phyloP scores from a whole-genome alignment of 2,888 invertebrate species.

The Sceliomorpha sp. region DNA sequence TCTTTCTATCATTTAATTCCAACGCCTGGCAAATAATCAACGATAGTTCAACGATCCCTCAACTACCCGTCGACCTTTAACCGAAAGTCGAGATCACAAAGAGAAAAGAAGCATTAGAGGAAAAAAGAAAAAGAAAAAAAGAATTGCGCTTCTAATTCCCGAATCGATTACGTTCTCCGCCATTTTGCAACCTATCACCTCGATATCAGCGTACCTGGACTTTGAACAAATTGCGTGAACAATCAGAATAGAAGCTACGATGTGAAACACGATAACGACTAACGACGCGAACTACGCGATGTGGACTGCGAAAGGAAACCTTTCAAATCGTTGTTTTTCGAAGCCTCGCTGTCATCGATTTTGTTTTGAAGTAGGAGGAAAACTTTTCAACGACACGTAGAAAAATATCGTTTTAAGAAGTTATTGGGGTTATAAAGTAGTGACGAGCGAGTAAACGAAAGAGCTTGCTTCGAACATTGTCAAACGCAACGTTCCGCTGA shows the following conservation, averaged over 20 bases:
- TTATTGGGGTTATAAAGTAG: not conserved
- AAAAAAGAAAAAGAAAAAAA: too few relatives aligned
- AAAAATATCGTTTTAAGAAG: not conserved
- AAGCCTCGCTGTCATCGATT: slow-evolving; percentile 20
- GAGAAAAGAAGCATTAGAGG: slow-evolving; percentile 22
- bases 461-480: too few relatives aligned
- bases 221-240: slow-evolving; percentile 67
- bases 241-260: slow-evolving; percentile 61
- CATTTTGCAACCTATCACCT: slow-evolving; percentile 47
- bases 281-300: slow-evolving; percentile 23
- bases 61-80: slow-evolving; percentile 23
- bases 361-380: not conserved
- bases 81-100: slow-evolving; percentile 21
- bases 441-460: too few relatives aligned
- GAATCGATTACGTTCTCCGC: slow-evolving; percentile 38
- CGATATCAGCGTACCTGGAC: slow-evolving; percentile 47
- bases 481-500: too few relatives aligned
- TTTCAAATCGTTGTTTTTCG: slow-evolving; percentile 23
- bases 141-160: slow-evolving; percentile 29
- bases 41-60: slow-evolving; percentile 54
- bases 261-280: slow-evolving; percentile 34
- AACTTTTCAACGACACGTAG: not conserved
- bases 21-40: slow-evolving; percentile 44
- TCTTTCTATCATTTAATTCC: slow-evolving; percentile 28
- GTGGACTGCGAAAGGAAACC: slow-evolving; percentile 16